Conservation (phyloP, 2,888 invertebrate genomes). For the Notocelia uddmanniana region DNA sequence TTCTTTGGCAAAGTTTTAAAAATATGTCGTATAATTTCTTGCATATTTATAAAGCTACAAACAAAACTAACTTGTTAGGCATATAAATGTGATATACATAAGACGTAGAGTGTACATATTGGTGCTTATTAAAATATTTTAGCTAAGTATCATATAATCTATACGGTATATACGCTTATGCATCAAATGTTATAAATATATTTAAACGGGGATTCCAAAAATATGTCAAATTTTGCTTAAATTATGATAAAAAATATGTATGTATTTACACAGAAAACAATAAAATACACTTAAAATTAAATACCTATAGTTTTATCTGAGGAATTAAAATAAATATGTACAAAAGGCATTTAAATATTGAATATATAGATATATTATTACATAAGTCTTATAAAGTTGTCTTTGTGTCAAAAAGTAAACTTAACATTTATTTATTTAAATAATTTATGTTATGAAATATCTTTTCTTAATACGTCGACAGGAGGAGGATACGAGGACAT, state of each 20-base stretch:
- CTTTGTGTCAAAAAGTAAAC: neutral
- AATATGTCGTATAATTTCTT: slow-evolving; percentile 6
- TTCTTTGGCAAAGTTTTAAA: slow-evolving; percentile 23
- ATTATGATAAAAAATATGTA: slow-evolving; percentile 35
- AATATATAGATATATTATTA: neutral
- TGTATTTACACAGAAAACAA: slow-evolving; percentile 4
- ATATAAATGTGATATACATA: slow-evolving; percentile 5
- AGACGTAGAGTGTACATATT: slow-evolving; percentile 3
- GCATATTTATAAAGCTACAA: slow-evolving; percentile 39
- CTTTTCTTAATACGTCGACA: too few species aligned
- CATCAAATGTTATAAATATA: slow-evolving; percentile 46
- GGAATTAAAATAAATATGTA: too few species aligned
- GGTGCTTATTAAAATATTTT: slow-evolving; percentile 14
- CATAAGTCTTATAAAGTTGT: neutral
- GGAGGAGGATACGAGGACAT: too few species aligned
- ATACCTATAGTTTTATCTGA: too few species aligned
- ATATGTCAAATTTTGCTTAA: slow-evolving; percentile 57
- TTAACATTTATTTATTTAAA: too few species aligned
- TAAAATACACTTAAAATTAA: too few species aligned
- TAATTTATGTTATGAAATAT: too few species aligned
- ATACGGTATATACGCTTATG: neutral
- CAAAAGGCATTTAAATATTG: too few species aligned
- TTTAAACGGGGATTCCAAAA: slow-evolving; percentile 64
- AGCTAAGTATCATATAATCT: slow-evolving; percentile 7
- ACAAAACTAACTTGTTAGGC: neutral